Percentiles rank a stretch among this genome's conserved stretches.
phyloP scores from a whole-genome alignment of 2,113 vertebrate species.

The Passer montanus region DNA sequence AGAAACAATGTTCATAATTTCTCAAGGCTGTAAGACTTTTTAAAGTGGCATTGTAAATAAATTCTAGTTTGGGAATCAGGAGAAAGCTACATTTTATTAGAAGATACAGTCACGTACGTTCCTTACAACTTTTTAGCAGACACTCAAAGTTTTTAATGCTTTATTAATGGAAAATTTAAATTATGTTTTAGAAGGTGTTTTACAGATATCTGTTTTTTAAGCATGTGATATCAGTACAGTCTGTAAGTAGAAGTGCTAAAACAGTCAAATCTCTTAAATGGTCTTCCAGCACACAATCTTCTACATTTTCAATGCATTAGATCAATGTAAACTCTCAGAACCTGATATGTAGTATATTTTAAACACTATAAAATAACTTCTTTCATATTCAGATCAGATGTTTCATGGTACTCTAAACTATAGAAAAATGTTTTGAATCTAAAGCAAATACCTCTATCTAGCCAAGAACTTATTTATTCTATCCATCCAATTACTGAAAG shows the following conservation, averaged over 20 bases:
- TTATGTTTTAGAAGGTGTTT: not conserved
- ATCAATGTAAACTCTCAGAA: not conserved
- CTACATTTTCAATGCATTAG: slow-evolving; percentile 7
- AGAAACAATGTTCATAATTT: not conserved
- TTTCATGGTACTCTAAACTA: not conserved
- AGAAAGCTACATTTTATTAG: not conserved
- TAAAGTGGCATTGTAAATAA: not conserved
- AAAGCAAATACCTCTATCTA: not conserved
- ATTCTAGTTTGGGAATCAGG: not conserved
- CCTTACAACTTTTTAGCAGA: not conserved
- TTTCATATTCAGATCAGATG: not conserved
- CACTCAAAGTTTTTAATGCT: not conserved
- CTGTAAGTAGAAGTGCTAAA: slow-evolving; percentile 37
- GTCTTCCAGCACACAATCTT: not conserved
- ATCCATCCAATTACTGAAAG: not conserved
- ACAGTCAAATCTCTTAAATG: slow-evolving; percentile 7
- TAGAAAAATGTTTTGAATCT: not conserved
- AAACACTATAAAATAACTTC: not conserved
- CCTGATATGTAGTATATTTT: not conserved
- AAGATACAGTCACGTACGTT: not conserved
- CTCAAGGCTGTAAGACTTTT: not conserved
- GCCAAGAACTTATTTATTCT: not conserved
- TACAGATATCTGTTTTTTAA: not conserved
- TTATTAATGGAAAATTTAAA: slow-evolving; percentile 15
- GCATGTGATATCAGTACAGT: not conserved